Evolutionary conservation across 1,140 invertebrate genomes (phyloP).

Genomic region (Tribolium castaneum): DNA sequence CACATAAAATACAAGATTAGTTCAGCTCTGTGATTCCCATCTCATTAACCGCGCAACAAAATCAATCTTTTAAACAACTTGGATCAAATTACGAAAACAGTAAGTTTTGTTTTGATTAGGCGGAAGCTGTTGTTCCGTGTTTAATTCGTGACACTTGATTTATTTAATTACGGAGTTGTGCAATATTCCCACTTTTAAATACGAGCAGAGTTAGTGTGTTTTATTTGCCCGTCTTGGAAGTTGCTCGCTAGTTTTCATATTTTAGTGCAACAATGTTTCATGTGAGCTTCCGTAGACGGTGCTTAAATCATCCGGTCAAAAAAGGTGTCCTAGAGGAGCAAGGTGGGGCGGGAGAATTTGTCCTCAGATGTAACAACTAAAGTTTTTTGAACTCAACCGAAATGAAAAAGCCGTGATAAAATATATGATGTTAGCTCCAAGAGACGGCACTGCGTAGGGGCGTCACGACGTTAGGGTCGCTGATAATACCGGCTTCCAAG

Average conservation of each 20-base stretch:
- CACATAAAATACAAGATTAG: background rate
- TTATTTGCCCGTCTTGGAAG: background rate
- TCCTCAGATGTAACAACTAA: background rate
- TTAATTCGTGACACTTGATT: too few relatives aligned
- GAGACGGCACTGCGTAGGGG: constrained; percentile 32
- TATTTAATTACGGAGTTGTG: too few relatives aligned
- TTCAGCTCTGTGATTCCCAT: background rate
- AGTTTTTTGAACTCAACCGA: constrained; percentile 26
- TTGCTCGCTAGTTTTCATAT: constrained; percentile 7
- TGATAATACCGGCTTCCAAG: constrained; percentile 45
- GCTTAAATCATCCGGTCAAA: background rate
- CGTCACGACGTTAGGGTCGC: constrained; percentile 40
- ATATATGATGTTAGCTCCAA: constrained; percentile 39
- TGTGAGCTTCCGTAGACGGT: too few relatives aligned
- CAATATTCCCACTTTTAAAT: too few relatives aligned
- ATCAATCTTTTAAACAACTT: background rate
- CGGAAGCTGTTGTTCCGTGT: too few relatives aligned
- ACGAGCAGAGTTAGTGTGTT: too few relatives aligned
- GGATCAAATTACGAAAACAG: too few relatives aligned
- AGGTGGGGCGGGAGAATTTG: constrained; percentile 10
- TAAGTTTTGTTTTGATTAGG: too few relatives aligned
- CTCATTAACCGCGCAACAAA: background rate
- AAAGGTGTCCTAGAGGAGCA: constrained; percentile 2
- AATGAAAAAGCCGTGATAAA: constrained; percentile 48
- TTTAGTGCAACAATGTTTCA: constrained; percentile 3